Evolutionary conservation across 2,113 vertebrate species (phyloP).

Genomic region (Odocoileus virginianus): DNA sequence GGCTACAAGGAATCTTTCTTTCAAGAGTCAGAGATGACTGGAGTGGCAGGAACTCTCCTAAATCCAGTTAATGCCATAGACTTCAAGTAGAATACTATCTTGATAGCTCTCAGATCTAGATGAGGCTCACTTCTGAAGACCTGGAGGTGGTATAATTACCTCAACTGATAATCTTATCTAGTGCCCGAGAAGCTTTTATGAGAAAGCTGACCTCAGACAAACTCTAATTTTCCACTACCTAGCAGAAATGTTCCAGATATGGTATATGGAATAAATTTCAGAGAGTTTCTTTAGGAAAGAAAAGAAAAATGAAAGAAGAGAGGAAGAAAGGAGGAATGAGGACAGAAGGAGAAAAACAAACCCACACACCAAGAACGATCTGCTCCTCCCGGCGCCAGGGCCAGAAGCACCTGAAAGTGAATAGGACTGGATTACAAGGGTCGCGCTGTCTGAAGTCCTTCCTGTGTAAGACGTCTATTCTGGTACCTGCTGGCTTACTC

Average conservation of each 20-base stretch:
- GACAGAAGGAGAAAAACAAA: rapidly evolving
- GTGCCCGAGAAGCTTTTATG: neutral
- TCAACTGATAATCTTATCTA: neutral
- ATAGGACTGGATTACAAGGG: rapidly evolving
- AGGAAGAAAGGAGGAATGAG: neutral
- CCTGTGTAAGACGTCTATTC: neutral
- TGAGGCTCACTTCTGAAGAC: neutral
- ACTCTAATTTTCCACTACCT: neutral
- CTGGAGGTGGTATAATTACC: neutral
- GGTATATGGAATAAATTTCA: neutral
- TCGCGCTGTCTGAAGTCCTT: neutral
- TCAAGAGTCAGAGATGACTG: neutral
- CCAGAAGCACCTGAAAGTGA: neutral
- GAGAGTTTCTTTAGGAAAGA: neutral
- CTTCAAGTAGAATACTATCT: neutral
- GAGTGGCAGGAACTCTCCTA: neutral
- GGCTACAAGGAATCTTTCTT: neutral
- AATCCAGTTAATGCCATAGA: neutral
- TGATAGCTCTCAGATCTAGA: neutral
- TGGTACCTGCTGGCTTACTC: neutral
- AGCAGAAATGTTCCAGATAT: neutral
- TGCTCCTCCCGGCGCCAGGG: rapidly evolving
- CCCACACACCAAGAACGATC: neutral
- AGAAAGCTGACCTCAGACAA: neutral
- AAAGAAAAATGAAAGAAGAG: neutral